Base-by-base conservation (phyloP, 1,140 invertebrate species). In the Drosophila santomea region DNA sequence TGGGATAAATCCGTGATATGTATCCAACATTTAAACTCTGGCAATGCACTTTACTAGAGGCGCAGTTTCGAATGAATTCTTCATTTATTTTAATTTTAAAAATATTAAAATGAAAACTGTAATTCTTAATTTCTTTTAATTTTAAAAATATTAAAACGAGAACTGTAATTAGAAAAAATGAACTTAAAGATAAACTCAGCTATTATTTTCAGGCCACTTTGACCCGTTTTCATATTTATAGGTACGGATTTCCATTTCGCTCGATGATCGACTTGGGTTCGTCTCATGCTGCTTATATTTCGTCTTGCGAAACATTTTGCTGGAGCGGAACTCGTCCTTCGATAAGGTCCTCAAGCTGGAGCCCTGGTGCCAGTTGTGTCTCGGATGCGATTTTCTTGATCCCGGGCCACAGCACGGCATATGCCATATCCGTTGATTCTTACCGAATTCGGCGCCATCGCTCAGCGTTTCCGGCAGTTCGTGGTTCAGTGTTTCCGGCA, bases 371-470 rank as follows among this genome's bases (percentile, higher is more conserved):
- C 77, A 89, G 5, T 36, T 3, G 0, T 20, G 48, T 17, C 45
- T 54, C 0, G 20, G 6, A 0, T 5, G 11, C 0, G 43, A 10
- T 12, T 7, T 43, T 11, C 8, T 54, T 0, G 56, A 11, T 7
- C 75, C 79, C 0, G 71, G 61, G 11, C 76, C 79, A 23, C 83
- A 93, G 79, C 96, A 97, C n/a, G 96, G 97, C 71, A 95, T 94
- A 67, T 97, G 96, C 94, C 95, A 96, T 59, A 97, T 94, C 68
- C 93, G 94, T 81, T 97, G 96, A 71, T 96, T 93, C 61, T 93
- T 94, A 20, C 97, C 97, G 83, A 98, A 98, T 58, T 96, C 93
- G 93, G 97, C 96, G 23, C 96, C 97, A 80, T 98, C 97, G 57
- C 95, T 94, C 0, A 98, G 91, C 0, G 96, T 97, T 83, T 97